Percentiles rank a stretch among this genome's conserved stretches.
Conservation (phyloP, 2,888 invertebrate species). For the Acleris sparsana region DNA sequence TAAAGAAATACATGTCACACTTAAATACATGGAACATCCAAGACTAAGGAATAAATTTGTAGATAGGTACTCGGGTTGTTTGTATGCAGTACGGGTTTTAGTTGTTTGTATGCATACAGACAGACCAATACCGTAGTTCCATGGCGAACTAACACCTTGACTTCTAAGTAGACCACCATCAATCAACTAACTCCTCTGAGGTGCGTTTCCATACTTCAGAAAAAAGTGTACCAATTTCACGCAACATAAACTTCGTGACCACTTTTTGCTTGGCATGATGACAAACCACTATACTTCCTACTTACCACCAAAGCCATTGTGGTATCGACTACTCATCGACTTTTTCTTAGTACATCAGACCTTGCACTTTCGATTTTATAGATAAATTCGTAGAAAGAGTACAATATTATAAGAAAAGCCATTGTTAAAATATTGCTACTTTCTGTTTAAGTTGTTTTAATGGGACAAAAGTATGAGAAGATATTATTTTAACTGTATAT, state of each 20-base stretch:
- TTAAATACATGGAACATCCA: no score
- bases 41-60: no score
- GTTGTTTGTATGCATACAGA: no score
- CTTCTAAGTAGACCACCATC: slow-evolving; percentile 1
- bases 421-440: slow-evolving; percentile 30
- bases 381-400: slow-evolving; percentile 26
- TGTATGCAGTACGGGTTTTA: no score
- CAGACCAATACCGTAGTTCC: no score
- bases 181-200: slow-evolving; percentile 13
- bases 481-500: no score
- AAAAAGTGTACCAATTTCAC: slow-evolving; percentile 74
- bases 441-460: neutral
- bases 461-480: no score
- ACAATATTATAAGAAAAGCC: slow-evolving; percentile 43
- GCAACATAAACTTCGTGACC: slow-evolving; percentile 75
- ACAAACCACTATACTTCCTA: slow-evolving; percentile 70
- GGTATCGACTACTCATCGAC: slow-evolving; percentile 60
- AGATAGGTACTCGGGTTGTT: no score
- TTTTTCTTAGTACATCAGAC: slow-evolving; percentile 64
- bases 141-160: neutral
- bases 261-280: slow-evolving; percentile 75
- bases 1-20: no score
- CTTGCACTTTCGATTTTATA: slow-evolving; percentile 73
- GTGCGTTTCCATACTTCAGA: slow-evolving; percentile 40
- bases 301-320: slow-evolving; percentile 65